Percentiles rank a stretch among this genome's conserved stretches.
phyloP scores from a whole-genome alignment of 2,888 invertebrate species.

The Andrena dorsata region DNA sequence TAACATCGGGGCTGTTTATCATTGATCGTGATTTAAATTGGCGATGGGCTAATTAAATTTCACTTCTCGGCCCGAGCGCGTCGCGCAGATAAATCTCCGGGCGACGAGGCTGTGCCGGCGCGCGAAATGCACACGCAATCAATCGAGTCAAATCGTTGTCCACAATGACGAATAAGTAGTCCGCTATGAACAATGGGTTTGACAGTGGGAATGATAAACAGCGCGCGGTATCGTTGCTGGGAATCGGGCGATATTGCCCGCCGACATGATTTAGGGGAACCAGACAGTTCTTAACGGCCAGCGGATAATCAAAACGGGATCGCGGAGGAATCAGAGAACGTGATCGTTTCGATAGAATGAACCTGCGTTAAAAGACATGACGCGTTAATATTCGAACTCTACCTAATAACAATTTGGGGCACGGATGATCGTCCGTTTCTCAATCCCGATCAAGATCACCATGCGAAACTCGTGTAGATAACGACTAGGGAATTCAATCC shows the following conservation, averaged over 20 bases:
- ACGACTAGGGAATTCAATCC: no score
- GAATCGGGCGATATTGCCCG: constrained; percentile 34
- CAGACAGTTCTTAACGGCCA: constrained; percentile 27
- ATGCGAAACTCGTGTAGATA: neutral
- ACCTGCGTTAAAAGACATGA: no score
- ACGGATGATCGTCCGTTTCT: neutral
- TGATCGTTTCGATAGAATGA: no score
- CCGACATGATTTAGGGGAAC: constrained; percentile 37
- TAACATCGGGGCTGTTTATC: neutral
- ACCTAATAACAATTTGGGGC: no score
- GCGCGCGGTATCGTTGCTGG: constrained; percentile 19
- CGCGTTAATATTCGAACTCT: no score
- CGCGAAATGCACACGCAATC: constrained; percentile 28
- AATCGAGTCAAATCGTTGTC: constrained; percentile 51
- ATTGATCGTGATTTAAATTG: neutral
- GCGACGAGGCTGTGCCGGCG: neutral
- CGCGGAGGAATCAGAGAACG: neutral
- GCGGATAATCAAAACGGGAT: neutral
- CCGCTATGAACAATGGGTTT: constrained; percentile 48
- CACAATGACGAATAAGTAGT: constrained; percentile 63
- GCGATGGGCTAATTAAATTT: constrained; percentile 29
- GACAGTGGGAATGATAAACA: constrained; percentile 57
- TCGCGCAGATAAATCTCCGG: constrained; percentile 14
- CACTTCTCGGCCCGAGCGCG: neutral
- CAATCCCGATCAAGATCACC: neutral